Evolutionary conservation across 2,113 vertebrate genomes (phyloP).

Genomic region (Saccopteryx leptura): DNA sequence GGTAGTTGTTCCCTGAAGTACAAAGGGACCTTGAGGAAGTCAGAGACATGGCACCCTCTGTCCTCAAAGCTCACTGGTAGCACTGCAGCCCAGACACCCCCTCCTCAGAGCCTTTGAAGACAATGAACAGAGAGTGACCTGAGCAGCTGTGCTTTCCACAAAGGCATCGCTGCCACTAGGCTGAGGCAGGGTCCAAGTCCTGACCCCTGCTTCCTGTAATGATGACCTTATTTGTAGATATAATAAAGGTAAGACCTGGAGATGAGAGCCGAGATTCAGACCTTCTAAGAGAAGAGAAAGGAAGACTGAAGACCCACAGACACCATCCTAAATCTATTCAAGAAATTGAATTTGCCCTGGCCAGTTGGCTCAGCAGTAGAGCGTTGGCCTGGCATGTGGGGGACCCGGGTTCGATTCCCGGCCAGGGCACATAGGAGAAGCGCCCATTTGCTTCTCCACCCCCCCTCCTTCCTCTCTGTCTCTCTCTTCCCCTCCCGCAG

Average conservation of each 20-base stretch:
- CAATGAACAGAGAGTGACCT: fast-evolving
- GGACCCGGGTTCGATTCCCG: too few species aligned
- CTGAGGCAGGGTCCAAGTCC: neutral
- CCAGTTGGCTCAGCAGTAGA: too few species aligned
- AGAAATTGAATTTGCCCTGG: neutral
- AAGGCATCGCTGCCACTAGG: neutral
- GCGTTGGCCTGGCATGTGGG: too few species aligned
- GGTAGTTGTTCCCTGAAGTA: neutral
- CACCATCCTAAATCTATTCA: fast-evolving
- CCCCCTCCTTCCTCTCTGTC: too few species aligned
- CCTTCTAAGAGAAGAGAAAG: neutral
- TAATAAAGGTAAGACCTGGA: neutral
- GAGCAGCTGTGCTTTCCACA: neutral
- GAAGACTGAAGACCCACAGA: neutral
- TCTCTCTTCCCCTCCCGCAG: too few species aligned
- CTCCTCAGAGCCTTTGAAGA: too few species aligned
- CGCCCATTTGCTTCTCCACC: too few species aligned
- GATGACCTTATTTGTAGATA: neutral
- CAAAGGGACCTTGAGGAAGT: neutral
- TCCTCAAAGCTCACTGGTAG: neutral
- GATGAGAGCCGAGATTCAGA: neutral
- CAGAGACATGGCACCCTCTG: neutral
- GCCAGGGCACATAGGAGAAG: too few species aligned
- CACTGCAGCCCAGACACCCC: neutral
- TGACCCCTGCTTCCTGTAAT: neutral